Percentiles rank a stretch among this genome's conserved stretches.
Evolutionary conservation across 2,888 invertebrate genomes (phyloP).

Genomic region (Ormia ochracea): DNA sequence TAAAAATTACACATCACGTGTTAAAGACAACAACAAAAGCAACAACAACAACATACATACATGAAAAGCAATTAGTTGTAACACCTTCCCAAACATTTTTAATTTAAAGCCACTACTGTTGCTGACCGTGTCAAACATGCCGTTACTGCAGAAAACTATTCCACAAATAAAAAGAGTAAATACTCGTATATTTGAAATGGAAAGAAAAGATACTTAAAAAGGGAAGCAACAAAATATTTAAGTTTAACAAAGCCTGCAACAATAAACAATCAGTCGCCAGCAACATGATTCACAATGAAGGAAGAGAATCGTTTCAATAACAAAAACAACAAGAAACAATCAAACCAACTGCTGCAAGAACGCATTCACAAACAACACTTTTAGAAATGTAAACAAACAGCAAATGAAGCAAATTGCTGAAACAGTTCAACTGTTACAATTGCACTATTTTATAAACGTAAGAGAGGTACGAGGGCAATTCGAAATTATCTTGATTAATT

Average conservation of each 20-base stretch:
- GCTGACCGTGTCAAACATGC: conserved; percentile 9
- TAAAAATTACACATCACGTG: conserved; percentile 21
- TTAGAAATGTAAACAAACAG: conserved; percentile 38
- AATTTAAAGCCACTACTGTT: not conserved
- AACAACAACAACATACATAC: conserved; percentile 4
- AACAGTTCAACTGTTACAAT: not conserved
- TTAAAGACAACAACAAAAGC: conserved; percentile 3
- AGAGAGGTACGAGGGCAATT: not conserved
- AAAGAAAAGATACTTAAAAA: not conserved
- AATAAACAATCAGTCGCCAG: not conserved
- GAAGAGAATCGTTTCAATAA: not conserved
- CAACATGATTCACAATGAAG: not conserved
- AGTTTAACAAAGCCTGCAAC: conserved; percentile 12
- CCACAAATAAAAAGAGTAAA: not conserved
- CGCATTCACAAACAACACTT: conserved; percentile 41
- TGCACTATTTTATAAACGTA: not conserved
- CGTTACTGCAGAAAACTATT: not conserved
- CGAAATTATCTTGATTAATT: not conserved
- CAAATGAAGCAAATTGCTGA: not conserved
- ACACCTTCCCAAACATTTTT: conserved; percentile 23
- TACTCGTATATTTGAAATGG: not conserved
- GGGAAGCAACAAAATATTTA: conserved; percentile 30
- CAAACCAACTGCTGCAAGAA: not conserved
- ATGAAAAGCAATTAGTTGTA: not conserved
- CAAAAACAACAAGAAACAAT: conserved; percentile 5